Percentiles rank a stretch among this genome's conserved stretches.
Evolutionary conservation across 2,113 vertebrate species (phyloP).

Genomic region (Pedionomus torquatus): DNA sequence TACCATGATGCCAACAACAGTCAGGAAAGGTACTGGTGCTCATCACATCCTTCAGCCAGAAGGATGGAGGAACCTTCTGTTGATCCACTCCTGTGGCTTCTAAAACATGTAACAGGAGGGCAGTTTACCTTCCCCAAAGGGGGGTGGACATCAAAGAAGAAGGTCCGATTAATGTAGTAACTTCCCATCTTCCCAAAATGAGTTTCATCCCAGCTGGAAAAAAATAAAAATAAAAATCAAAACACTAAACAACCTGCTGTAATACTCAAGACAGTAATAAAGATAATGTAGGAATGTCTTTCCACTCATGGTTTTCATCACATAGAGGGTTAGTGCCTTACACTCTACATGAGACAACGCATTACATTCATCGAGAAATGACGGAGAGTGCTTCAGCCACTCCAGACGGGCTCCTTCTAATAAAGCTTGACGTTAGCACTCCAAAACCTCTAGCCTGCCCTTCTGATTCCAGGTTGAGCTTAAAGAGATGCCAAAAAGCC

Average conservation of each 20-base stretch:
- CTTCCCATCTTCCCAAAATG: constrained; percentile 99
- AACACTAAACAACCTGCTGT: neutral
- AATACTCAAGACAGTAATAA: neutral
- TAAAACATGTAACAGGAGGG: neutral
- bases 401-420: neutral
- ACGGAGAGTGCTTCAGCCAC: neutral
- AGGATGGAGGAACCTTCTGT: neutral
- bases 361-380: neutral
- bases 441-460: neutral
- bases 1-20: neutral
- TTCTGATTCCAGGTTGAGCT: neutral
- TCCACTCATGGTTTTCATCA: neutral
- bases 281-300: neutral
- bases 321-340: accelerated
- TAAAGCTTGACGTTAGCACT: neutral
- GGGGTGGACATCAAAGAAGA: constrained; percentile 98
- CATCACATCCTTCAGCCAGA: neutral
- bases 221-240: neutral
- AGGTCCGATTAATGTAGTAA: constrained; percentile 97
- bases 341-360: neutral
- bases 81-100: neutral
- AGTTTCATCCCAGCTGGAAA: constrained; percentile 95
- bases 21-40: neutral
- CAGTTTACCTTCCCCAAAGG: constrained; percentile 92
- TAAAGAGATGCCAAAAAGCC: neutral